A percentile compares a stretch with the other conserved stretches of the same genome.
phyloP scores from a whole-genome alignment of 2,888 invertebrate genomes.

The Drosophila mimetica region DNA sequence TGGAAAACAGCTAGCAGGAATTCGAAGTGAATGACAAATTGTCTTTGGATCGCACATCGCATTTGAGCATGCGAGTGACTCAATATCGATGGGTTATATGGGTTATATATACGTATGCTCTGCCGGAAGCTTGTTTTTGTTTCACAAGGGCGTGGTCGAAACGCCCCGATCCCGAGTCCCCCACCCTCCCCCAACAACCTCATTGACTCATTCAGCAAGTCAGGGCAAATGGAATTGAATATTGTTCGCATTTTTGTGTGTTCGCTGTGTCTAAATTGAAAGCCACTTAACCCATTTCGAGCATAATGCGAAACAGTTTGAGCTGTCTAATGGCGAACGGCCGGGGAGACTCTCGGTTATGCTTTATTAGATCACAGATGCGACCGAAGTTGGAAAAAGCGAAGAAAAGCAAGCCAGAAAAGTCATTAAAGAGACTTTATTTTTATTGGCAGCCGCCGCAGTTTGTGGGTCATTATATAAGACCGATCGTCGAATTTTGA shows the following conservation, averaged over 20 bases:
- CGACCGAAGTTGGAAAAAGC: conserved; percentile 49
- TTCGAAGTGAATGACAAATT: conserved; percentile 53
- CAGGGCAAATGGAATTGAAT: conserved; percentile 44
- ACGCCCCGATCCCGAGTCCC: background rate
- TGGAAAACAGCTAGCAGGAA: conserved; percentile 17
- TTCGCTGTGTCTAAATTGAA: conserved; percentile 59
- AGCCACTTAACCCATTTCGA: conserved; percentile 75
- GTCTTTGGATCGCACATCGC: conserved; percentile 27
- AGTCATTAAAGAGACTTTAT: conserved; percentile 70
- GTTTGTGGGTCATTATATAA: conserved; percentile 70
- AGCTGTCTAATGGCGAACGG: conserved; percentile 37
- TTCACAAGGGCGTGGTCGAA: conserved; percentile 31
- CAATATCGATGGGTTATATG: conserved; percentile 20
- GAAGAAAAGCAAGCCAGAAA: conserved; percentile 36
- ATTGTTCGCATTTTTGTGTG: conserved; percentile 39
- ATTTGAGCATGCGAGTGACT: conserved; percentile 19
- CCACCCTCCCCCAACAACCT: background rate
- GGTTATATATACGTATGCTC: conserved; percentile 1
- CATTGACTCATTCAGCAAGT: conserved; percentile 54
- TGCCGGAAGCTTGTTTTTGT: conserved; percentile 34
- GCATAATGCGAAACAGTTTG: conserved; percentile 72
- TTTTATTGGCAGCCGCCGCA: conserved; percentile 22
- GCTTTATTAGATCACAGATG: conserved; percentile 47
- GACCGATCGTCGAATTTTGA: conserved; percentile 40
- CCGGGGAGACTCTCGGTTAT: conserved; percentile 24